Evolutionary conservation across 2,797 vertebrate genomes (phyloP).

Genomic region (Scomberomorus guttatus): DNA sequence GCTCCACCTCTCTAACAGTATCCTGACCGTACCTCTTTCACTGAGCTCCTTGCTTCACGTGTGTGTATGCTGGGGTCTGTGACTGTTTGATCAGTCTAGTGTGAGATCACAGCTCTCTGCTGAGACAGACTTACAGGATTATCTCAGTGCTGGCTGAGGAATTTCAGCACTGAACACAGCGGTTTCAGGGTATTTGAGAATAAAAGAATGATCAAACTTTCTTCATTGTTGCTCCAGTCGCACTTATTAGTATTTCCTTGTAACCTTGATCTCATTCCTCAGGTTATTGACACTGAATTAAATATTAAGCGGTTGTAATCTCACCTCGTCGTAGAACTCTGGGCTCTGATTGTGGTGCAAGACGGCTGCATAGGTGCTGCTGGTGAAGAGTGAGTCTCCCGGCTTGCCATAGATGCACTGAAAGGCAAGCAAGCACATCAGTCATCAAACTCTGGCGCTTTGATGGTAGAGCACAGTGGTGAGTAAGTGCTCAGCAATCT

Average conservation of each 20-base stretch:
- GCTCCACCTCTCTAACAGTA: background rate
- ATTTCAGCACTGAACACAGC: slow-evolving; percentile 34
- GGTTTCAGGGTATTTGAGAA: background rate
- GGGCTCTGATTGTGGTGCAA: slow-evolving; percentile 98
- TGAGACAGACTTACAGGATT: slow-evolving; percentile 68
- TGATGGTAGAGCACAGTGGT: slow-evolving; percentile 1
- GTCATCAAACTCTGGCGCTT: background rate
- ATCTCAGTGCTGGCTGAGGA: slow-evolving; percentile 42
- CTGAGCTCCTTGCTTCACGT: slow-evolving; percentile 1
- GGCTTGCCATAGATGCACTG: slow-evolving; percentile 98
- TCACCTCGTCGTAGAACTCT: slow-evolving; percentile 98
- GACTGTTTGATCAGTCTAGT: slow-evolving; percentile 30
- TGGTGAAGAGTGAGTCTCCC: slow-evolving; percentile 89
- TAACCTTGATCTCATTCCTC: too few species aligned
- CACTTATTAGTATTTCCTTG: background rate
- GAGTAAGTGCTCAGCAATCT: slow-evolving; percentile 37
- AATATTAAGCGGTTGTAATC: too few species aligned
- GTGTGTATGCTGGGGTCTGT: background rate
- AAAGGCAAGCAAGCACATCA: slow-evolving; percentile 60
- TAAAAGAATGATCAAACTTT: background rate
- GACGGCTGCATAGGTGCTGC: slow-evolving; percentile 88
- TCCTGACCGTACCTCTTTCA: background rate
- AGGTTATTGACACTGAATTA: too few species aligned
- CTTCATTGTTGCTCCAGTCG: background rate
- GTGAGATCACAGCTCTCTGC: slow-evolving; percentile 43